Conservation (phyloP, 1,140 invertebrate species). For the Scylla paramamosain region DNA sequence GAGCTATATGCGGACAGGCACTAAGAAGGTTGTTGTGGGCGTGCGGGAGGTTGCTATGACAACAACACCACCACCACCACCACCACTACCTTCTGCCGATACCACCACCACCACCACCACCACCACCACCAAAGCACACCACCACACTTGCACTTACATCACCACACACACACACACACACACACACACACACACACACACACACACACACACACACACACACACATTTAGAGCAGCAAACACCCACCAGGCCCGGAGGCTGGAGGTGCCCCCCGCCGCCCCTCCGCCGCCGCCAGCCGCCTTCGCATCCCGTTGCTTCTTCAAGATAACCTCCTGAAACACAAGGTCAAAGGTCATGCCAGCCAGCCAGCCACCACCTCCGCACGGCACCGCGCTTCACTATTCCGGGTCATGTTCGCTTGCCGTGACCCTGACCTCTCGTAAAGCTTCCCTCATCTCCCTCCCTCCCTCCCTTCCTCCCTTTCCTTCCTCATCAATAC, state of each 20-base stretch:
- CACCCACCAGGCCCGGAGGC: conserved; percentile 55
- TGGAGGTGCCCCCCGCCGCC: conserved; percentile 41
- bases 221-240: neutral
- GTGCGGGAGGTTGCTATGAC: neutral
- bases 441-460: neutral
- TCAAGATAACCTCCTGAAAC: conserved; percentile 91
- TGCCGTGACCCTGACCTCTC: neutral
- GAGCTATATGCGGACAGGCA: neutral
- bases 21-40: neutral
- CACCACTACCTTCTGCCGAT: neutral
- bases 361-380: neutral
- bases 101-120: neutral
- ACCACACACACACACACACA: neutral
- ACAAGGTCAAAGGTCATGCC: neutral
- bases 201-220: neutral
- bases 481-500: neutral
- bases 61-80: too few species aligned
- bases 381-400: neutral
- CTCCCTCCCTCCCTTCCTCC: neutral
- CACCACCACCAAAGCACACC: neutral
- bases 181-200: neutral
- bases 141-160: neutral
- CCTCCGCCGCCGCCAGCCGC: conserved; percentile 78
- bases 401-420: neutral
- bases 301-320: conserved; percentile 91